These are phyloP conservation scores for Cryptus armator DNA, from an alignment of 2,888 invertebrate genomes.

Conservation along the genomic window DNA sequence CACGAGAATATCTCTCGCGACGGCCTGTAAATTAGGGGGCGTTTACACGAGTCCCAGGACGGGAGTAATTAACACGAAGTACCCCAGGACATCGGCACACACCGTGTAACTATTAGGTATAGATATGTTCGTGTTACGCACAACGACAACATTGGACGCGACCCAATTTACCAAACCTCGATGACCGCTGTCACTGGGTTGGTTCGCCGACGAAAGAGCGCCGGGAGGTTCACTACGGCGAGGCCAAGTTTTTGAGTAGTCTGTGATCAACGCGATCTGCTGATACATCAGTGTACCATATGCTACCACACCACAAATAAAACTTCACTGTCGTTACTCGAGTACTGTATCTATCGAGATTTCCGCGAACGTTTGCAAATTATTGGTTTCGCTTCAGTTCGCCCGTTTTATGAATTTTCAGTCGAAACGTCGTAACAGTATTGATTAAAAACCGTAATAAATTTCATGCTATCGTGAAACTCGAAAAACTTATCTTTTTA, in stretches of 20 bases:
- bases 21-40: conserved; percentile 68
- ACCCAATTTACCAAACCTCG: conserved; percentile 49
- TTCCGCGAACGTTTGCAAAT: not conserved
- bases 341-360: not conserved
- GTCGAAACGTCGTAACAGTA: not conserved
- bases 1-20: conserved; percentile 61
- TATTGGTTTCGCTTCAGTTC: not conserved
- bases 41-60: conserved; percentile 65
- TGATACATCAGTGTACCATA: not conserved
- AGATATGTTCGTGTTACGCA: conserved; percentile 16
- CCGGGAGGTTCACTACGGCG: not conserved
- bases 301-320: not conserved
- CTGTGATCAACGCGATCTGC: not conserved
- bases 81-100: conserved; percentile 42
- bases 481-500: not conserved
- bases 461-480: not conserved
- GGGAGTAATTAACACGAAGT: conserved; percentile 68
- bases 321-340: not conserved
- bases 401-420: not conserved
- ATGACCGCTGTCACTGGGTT: conserved; percentile 35
- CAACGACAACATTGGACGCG: conserved; percentile 31
- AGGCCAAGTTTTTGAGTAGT: not conserved
- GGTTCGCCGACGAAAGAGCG: conserved; percentile 25
- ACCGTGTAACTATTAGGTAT: conserved; percentile 36
- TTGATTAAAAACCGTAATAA: too few species aligned